These are phyloP conservation scores for Leucopsar rothschildi DNA, from an alignment of 2,113 vertebrate species.

Conservation along the genomic window DNA sequence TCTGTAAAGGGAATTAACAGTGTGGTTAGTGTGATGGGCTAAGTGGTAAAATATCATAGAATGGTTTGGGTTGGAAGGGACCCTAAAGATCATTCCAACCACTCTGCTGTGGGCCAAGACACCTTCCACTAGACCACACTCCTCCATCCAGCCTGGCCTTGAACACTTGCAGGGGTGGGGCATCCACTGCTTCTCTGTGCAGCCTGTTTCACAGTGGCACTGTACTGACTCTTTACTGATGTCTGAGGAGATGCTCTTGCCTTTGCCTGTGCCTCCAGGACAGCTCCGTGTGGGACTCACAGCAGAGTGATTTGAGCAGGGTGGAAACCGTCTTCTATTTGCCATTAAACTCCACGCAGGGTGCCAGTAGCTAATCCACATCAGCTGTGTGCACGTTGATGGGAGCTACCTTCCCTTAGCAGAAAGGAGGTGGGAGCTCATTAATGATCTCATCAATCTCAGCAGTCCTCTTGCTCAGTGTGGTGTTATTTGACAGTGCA, in stretches of 20 bases:
- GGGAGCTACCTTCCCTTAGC: background rate
- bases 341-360: background rate
- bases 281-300: accelerated
- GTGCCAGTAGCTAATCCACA: background rate
- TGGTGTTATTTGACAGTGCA: background rate
- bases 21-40: background rate
- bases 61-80: background rate
- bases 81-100: background rate
- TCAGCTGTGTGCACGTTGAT: background rate
- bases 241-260: background rate
- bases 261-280: background rate
- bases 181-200: background rate
- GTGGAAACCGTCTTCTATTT: accelerated
- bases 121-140: background rate
- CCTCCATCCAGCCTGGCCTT: background rate
- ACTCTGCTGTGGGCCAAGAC: background rate
- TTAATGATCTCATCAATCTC: background rate
- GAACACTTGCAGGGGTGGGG: background rate
- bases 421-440: background rate
- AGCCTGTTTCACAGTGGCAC: background rate
- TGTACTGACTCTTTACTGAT: accelerated
- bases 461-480: background rate
- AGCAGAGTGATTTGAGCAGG: background rate
- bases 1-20: background rate
- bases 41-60: too few species aligned